These are phyloP conservation scores for Herpailurus yagouaroundi DNA, from an alignment of 2,113 vertebrate genomes.

Conservation along the genomic window DNA sequence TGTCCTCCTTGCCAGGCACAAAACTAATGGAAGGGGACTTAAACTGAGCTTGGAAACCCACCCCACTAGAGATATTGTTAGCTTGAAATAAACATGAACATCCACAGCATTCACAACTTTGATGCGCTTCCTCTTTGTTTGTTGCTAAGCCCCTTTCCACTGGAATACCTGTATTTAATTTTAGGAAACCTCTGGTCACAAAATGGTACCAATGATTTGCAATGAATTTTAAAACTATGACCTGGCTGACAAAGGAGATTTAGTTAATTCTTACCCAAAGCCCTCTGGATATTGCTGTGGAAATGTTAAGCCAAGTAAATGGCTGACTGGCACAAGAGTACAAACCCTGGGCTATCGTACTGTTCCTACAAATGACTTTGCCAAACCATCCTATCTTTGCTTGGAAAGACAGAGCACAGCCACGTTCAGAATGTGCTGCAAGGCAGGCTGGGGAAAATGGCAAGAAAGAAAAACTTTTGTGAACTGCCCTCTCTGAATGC, in stretches of 20 bases:
- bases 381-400: background rate
- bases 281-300: background rate
- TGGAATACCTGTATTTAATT: background rate
- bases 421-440: background rate
- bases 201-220: background rate
- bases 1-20: background rate
- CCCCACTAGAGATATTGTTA: no score
- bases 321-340: background rate
- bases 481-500: background rate
- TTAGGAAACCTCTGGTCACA: background rate
- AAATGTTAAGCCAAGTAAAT: background rate
- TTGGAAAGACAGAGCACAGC: background rate
- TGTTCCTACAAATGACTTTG: no score
- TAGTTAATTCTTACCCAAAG: background rate
- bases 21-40: background rate
- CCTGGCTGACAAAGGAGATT: background rate
- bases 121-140: background rate
- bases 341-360: rapidly evolving
- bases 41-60: background rate
- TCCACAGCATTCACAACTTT: background rate
- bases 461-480: background rate
- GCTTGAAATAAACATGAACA: background rate
- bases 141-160: background rate
- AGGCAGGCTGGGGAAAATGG: background rate
- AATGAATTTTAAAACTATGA: background rate